Percentiles rank a stretch among this genome's conserved stretches.
Evolutionary conservation across 2,888 invertebrate genomes (phyloP).

Genomic region (Mythimna impura): DNA sequence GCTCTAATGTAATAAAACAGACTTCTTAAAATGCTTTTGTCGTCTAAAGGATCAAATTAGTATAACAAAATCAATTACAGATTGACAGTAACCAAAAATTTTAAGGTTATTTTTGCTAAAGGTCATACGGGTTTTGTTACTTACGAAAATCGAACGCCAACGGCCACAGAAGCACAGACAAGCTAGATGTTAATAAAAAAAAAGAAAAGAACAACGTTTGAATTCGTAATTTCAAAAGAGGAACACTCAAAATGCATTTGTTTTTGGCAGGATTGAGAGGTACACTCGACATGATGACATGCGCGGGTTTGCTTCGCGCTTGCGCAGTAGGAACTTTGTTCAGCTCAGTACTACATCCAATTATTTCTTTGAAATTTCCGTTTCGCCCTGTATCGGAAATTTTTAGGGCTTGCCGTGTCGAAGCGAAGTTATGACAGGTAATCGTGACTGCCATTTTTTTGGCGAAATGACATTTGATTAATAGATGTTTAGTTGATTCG

Average conservation of each 20-base stretch:
- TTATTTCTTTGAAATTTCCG: constrained; percentile 86
- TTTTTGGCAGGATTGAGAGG: constrained; percentile 76
- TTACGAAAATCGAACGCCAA: constrained; percentile 55
- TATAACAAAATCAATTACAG: constrained; percentile 63
- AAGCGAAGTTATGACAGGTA: constrained; percentile 66
- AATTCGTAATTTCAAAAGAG: constrained; percentile 50
- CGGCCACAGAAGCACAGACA: constrained; percentile 51
- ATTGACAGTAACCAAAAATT: constrained; percentile 56
- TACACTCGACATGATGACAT: constrained; percentile 73
- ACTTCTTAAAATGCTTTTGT: constrained; percentile 47
- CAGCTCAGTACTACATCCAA: constrained; percentile 67
- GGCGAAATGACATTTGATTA: constrained; percentile 56
- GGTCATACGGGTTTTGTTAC: constrained; percentile 52
- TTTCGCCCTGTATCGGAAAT: constrained; percentile 76
- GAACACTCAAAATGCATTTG: constrained; percentile 71
- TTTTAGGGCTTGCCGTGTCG: constrained; percentile 80
- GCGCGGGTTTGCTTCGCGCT: constrained; percentile 78
- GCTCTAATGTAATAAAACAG: constrained; percentile 36
- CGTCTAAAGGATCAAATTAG: constrained; percentile 53
- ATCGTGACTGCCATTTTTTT: constrained; percentile 63
- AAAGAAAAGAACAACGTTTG: constrained; percentile 49
- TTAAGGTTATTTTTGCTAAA: constrained; percentile 62
- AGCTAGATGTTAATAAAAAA: constrained; percentile 28
- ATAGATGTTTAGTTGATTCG: constrained; percentile 46
- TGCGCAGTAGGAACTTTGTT: constrained; percentile 71